Conservation (phyloP, 2,888 invertebrate species). For the Polyommatus icarus region DNA sequence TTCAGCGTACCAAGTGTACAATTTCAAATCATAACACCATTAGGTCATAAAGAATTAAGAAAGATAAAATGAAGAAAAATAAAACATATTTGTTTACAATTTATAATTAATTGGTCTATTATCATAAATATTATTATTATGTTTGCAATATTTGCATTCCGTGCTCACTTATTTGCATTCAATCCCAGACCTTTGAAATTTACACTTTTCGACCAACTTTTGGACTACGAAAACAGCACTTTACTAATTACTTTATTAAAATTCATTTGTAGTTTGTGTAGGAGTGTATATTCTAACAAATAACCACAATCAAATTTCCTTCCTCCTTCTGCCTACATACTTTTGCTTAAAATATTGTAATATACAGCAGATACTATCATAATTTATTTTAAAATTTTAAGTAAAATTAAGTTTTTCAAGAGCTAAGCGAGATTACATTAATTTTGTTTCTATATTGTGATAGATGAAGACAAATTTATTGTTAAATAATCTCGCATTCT, state of each 20-base stretch:
- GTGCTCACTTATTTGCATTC: not conserved
- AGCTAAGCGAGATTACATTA: no score
- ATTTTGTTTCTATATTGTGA: no score
- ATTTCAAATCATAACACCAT: not conserved
- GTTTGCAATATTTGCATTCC: not conserved
- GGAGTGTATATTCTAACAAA: not conserved
- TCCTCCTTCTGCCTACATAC: not conserved
- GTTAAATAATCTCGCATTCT: no score
- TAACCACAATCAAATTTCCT: not conserved
- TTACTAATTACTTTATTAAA: no score
- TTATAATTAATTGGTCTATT: not conserved
- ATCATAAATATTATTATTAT: not conserved
- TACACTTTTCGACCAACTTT: not conserved
- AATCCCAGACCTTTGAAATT: not conserved
- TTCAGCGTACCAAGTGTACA: not conserved
- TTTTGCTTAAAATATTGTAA: not conserved
- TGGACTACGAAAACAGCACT: not conserved
- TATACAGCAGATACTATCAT: no score
- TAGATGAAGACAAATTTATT: no score
- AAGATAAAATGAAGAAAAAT: no score
- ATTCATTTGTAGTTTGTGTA: not conserved
- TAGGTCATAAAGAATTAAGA: no score
- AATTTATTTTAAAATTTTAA: no score
- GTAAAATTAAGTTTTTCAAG: no score
- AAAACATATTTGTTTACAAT: no score